Conservation (phyloP, 2,113 vertebrate genomes). For the Pelvicachromis taeniatus region DNA sequence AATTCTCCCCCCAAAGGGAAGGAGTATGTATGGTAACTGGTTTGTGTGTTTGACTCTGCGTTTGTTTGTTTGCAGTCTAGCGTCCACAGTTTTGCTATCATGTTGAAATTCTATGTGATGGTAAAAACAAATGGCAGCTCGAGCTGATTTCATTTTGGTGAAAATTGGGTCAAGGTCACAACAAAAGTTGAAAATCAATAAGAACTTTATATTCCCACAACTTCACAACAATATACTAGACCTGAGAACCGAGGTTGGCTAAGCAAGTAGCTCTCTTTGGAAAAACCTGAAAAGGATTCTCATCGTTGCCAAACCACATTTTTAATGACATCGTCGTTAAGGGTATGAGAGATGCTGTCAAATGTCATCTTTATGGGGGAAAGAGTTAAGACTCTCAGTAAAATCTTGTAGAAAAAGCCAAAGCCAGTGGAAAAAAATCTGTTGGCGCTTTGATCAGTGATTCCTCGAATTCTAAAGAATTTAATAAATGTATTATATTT, state of each 20-base stretch:
- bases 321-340: not conserved
- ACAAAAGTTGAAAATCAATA: not conserved
- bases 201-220: not conserved
- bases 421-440: not conserved
- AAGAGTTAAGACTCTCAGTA: not conserved
- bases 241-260: not conserved
- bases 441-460: not conserved
- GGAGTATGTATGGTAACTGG: not conserved
- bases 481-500: not conserved
- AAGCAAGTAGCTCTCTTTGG: not conserved
- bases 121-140: accelerated
- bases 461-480: not conserved
- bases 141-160: accelerated
- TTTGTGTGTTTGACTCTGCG: not conserved
- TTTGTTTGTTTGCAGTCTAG: not conserved
- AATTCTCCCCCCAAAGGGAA: not conserved
- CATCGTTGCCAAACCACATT: too few species aligned
- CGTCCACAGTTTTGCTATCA: not conserved
- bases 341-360: not conserved
- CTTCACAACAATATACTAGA: not conserved
- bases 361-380: not conserved
- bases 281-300: not conserved
- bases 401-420: not conserved
- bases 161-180: not conserved
- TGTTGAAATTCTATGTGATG: not conserved